Evolutionary conservation across 2,888 invertebrate species (phyloP), one percentile per base, ranked within the genome.

Genomic region (Drosophila stalkeri): DNA sequence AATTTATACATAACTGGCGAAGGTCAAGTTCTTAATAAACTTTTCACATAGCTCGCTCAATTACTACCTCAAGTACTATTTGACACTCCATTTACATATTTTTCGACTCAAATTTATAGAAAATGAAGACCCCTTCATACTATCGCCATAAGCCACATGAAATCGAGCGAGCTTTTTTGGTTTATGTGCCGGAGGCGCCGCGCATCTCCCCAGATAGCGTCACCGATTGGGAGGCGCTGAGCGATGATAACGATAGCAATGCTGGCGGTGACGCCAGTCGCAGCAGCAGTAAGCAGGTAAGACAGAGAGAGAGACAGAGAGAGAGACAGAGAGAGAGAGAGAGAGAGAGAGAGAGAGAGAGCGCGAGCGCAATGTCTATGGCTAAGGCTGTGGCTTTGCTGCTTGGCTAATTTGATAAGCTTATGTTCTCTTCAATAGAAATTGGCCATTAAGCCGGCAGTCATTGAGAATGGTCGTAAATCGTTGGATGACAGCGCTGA

Each of bases 151-250:
- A 96, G 86, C 94, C 95, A 20, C 94, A 95, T 75, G 98, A 98
- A 92, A 94, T 98, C 72, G 97, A 98, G 87, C 94, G 95, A 79
- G 95, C 95, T 68, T 93, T 95, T 54, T 93, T 98, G 35, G 94
- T 95, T 72, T 94, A 95, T 47, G 92, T 97, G 75, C 97, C 97
- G 8, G 97, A 97, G 60, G 97, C 97, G 33, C 97, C 98, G 2
- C 94, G 97, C 89, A 95, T 96, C 14, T 95, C 96, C 4, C 96
- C 95, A 43, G 95, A 95, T 76, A 94, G 95, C 37, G 96, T 96
- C 82, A 96, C 96, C 43, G 93, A 93, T 72, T 93, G 93, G 92
- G 91, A 91, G 71, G 91, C 92, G 9, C 79, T 93, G 65, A 85
- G 84, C 95, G 97, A 97, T 64, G 92, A 92, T 23, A 66, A 18